These are phyloP conservation scores for Oncorhynchus mykiss DNA, from an alignment of 2,113 vertebrate species.

Conservation along the genomic window DNA sequence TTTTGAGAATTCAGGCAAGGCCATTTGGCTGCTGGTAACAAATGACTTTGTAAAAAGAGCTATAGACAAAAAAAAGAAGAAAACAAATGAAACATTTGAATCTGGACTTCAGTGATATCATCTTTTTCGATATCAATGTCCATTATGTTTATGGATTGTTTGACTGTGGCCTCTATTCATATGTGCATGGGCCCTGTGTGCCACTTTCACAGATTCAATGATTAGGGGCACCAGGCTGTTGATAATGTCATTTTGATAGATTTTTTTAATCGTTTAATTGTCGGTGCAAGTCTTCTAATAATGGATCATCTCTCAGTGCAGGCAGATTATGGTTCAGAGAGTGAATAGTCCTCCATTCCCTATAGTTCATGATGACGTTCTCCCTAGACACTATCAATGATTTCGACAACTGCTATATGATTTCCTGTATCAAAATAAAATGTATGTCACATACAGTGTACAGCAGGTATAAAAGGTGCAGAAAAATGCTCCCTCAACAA, in stretches of 20 bases:
- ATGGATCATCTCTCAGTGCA: slow-evolving; percentile 38
- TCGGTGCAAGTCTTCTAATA: slow-evolving; percentile 47
- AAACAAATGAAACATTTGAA: slow-evolving; percentile 61
- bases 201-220: slow-evolving; percentile 39
- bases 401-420: slow-evolving; percentile 42
- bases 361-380: slow-evolving; percentile 30
- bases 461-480: slow-evolving; percentile 36
- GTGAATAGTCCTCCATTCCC: slow-evolving; percentile 34
- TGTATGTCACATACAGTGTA: too few relatives aligned
- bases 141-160: slow-evolving; percentile 69
- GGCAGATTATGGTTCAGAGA: slow-evolving; percentile 42
- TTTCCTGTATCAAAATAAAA: slow-evolving; percentile 59
- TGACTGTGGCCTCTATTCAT: slow-evolving; percentile 48
- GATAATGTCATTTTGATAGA: slow-evolving; percentile 65
- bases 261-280: slow-evolving; percentile 65
- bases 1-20: slow-evolving; percentile 36
- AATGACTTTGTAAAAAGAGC: slow-evolving; percentile 59
- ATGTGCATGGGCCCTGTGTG: slow-evolving; percentile 36
- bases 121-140: slow-evolving; percentile 69
- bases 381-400: slow-evolving; percentile 52
- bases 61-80: slow-evolving; percentile 44
- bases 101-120: slow-evolving; percentile 58
- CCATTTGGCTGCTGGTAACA: slow-evolving; percentile 57
- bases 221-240: slow-evolving; percentile 51
- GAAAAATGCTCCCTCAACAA: slow-evolving; percentile 3